A percentile compares a stretch with the other conserved stretches of the same genome.
Conservation (phyloP, 2,888 invertebrate species). For the Drosophila longiperda region DNA sequence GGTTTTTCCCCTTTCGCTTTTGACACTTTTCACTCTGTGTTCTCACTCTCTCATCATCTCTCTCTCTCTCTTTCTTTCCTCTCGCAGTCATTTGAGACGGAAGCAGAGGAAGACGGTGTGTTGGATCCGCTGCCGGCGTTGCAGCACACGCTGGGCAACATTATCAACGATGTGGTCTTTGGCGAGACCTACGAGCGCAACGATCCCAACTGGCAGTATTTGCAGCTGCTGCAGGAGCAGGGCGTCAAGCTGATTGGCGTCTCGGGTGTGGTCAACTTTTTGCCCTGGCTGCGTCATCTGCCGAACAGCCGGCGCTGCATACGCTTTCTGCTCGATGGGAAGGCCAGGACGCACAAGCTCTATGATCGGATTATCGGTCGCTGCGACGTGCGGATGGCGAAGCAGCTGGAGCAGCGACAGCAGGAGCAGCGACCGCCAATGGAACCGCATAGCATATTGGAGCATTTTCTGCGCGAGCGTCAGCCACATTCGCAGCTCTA, state of each 20-base stretch:
- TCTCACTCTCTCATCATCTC: slow-evolving; percentile 4
- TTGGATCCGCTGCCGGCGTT: slow-evolving; percentile 81
- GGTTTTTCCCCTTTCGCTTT: slow-evolving; percentile 45
- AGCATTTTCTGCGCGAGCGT: slow-evolving; percentile 88
- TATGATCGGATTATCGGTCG: slow-evolving; percentile 89
- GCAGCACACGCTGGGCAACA: slow-evolving; percentile 90
- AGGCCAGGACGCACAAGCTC: slow-evolving; percentile 89
- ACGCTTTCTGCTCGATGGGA: slow-evolving; percentile 88
- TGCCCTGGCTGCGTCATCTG: slow-evolving; percentile 90
- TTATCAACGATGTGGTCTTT: slow-evolving; percentile 91
- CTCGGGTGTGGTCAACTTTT: slow-evolving; percentile 92
- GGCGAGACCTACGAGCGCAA: slow-evolving; percentile 89
- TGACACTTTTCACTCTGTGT: slow-evolving; percentile 37
- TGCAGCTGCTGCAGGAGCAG: slow-evolving; percentile 92
- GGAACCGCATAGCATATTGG: slow-evolving; percentile 86
- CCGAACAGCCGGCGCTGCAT: slow-evolving; percentile 88
- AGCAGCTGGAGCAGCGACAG: slow-evolving; percentile 19
- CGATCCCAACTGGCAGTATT: slow-evolving; percentile 91
- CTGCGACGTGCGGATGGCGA: slow-evolving; percentile 83
- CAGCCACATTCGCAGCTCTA: slow-evolving; percentile 54
- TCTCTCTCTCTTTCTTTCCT: not conserved
- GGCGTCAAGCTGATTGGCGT: slow-evolving; percentile 93
- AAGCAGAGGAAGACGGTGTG: slow-evolving; percentile 79
- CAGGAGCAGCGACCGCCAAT: not conserved
- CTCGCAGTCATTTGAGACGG: slow-evolving; percentile 59